Base-by-base conservation (phyloP, 2,113 vertebrate species). In the Mus spicilegus region DNA sequence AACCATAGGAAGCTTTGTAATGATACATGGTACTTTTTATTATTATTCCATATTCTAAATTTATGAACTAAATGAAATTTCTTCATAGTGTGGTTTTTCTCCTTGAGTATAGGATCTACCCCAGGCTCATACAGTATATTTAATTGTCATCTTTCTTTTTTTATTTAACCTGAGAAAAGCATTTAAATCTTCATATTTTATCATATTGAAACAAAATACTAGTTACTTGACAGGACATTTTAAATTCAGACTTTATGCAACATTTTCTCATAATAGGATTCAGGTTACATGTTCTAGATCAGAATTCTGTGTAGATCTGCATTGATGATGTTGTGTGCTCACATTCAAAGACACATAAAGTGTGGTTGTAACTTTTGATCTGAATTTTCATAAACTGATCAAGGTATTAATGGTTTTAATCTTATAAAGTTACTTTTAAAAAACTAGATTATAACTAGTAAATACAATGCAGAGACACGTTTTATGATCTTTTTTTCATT, bases 1-100 rank as follows among this genome's bases (percentile, higher is more conserved):
- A 95, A 78, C 93, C 92, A 77, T 63, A 96, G n/a, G 56, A 93
- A 87, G 61, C 7, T 77, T 88, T 81, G 42, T 3, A 81, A 16
- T 26, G 63, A 94, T 26, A 33, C 20, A 20, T 26, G 65, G 86
- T 87, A 30, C 19, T 94, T 93, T 95, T 87, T 84, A 84, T 73
- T 61, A 67, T 16, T 49, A 93, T 11, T 76, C 16, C 46, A 63
- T 90, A 90, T 88, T 95, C 19, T 61, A 91, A 78, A 91, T 86
- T 89, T 89, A 7, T 87, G 49, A 75, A 22, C 80, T 89, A 30
- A 89, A 51, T 10, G 10, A 69, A 33, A 69, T 69, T 51, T 9
- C 13, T 70, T 86, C 86, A 30, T 56, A 76, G 22, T 54, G 67
- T 78, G 77, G 42, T 63, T 87, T 87, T 92, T 95, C 87, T 90